These are phyloP conservation scores for Mobula birostris DNA, from an alignment of 2,113 vertebrate genomes.

Conservation along the genomic window DNA sequence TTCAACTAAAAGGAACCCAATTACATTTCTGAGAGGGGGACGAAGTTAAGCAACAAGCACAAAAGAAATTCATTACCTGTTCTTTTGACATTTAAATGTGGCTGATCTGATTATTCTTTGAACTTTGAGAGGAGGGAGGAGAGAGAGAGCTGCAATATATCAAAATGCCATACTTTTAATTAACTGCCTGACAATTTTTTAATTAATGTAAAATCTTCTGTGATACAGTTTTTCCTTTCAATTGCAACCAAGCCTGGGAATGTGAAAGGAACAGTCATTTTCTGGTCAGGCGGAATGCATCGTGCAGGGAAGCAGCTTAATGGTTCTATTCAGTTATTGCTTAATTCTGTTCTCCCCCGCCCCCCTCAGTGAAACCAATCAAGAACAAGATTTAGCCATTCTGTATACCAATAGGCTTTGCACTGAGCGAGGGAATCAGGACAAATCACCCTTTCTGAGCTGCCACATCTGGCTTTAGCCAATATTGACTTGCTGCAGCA, in stretches of 20 bases:
- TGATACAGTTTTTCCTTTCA: neutral
- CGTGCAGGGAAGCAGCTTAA: neutral
- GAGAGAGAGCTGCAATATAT: constrained; percentile 10
- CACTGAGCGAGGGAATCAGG: neutral
- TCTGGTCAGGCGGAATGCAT: no score
- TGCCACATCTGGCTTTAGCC: neutral
- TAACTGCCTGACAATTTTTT: constrained; percentile 6
- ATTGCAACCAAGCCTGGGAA: neutral
- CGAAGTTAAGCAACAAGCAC: neutral
- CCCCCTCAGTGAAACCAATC: no score
- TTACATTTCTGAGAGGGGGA: neutral
- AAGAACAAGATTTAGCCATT: neutral
- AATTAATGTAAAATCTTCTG: neutral
- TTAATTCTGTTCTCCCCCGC: no score
- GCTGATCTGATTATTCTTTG: neutral
- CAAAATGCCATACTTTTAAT: constrained; percentile 33
- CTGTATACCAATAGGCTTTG: neutral
- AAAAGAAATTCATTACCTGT: neutral
- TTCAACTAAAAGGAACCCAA: neutral
- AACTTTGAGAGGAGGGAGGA: neutral
- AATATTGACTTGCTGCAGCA: neutral
- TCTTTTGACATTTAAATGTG: neutral
- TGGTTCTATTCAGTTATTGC: neutral
- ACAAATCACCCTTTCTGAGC: neutral
- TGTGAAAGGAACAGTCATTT: neutral